Percentiles rank a stretch among this genome's conserved stretches.
Conservation (phyloP, 2,888 invertebrate genomes). For the Torymus aiolomorphi region DNA sequence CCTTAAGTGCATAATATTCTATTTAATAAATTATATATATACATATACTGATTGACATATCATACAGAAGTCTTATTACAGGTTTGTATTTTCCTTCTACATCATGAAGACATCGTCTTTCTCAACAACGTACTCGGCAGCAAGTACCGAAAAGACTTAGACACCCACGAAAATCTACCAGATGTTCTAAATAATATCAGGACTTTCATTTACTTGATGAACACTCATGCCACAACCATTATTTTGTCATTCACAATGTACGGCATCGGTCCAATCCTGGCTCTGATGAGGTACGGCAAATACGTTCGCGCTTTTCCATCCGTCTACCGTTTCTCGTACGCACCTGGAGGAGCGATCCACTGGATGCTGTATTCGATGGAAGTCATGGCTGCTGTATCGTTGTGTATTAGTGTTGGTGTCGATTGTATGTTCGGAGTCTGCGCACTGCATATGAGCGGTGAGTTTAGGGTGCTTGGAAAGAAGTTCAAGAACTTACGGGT, state of each 20-base stretch:
- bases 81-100: neutral
- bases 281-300: conserved; percentile 6
- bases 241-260: neutral
- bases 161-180: neutral
- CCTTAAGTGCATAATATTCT: too few relatives aligned
- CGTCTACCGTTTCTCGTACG: conserved; percentile 22
- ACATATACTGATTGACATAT: too few relatives aligned
- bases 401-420: conserved; percentile 52
- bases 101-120: neutral
- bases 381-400: neutral
- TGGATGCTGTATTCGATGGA: conserved; percentile 7
- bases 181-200: neutral
- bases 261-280: neutral
- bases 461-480: conserved; percentile 58
- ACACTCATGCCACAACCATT: neutral
- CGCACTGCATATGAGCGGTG: conserved; percentile 61
- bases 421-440: conserved; percentile 63
- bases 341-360: conserved; percentile 17
- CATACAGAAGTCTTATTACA: neutral
- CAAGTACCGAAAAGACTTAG: neutral
- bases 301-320: conserved; percentile 2
- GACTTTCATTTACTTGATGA: neutral
- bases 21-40: too few relatives aligned
- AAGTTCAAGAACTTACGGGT: conserved; percentile 46
- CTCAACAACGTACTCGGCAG: neutral